These are phyloP conservation scores for Orthosia gracilis DNA, from an alignment of 2,888 invertebrate genomes.

Conservation along the genomic window DNA sequence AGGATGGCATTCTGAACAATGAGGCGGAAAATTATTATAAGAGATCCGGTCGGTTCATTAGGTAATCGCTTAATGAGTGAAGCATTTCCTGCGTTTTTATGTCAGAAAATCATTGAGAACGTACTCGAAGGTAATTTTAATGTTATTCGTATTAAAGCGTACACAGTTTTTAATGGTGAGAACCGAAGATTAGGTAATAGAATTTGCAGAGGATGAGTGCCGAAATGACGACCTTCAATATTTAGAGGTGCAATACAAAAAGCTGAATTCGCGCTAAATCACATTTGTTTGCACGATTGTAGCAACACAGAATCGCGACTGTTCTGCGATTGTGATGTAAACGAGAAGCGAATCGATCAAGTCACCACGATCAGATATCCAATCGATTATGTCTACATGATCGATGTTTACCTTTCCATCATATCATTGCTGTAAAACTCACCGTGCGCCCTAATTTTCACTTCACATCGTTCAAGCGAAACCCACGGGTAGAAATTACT, in stretches of 20 bases:
- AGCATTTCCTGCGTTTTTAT: slow-evolving; percentile 47
- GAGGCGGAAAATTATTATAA: slow-evolving; percentile 73
- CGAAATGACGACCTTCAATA: slow-evolving; percentile 30
- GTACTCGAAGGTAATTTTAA: slow-evolving; percentile 27
- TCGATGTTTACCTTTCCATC: slow-evolving; percentile 32
- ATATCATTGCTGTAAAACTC: slow-evolving; percentile 14
- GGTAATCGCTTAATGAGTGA: slow-evolving; percentile 58
- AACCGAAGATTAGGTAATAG: slow-evolving; percentile 24
- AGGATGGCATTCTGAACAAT: slow-evolving; percentile 73
- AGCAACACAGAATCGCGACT: slow-evolving; percentile 26
- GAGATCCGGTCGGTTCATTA: slow-evolving; percentile 72
- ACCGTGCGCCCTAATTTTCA: slow-evolving; percentile 23
- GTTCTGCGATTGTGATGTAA: slow-evolving; percentile 29
- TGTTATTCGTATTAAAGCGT: slow-evolving; percentile 12
- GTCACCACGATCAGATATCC: slow-evolving; percentile 32
- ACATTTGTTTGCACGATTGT: slow-evolving; percentile 15
- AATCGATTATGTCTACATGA: slow-evolving; percentile 41
- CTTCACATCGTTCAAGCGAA: slow-evolving; percentile 31
- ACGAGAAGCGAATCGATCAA: slow-evolving; percentile 30
- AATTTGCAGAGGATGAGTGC: slow-evolving; percentile 18
- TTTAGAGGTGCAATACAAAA: slow-evolving; percentile 21
- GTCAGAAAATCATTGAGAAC: slow-evolving; percentile 37
- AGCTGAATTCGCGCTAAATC: slow-evolving; percentile 7
- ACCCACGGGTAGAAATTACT: slow-evolving; percentile 23
- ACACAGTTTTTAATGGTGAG: slow-evolving; percentile 19